Evolutionary conservation across 2,797 vertebrate genomes (phyloP), one percentile per base, ranked within the genome.

Genomic region (Phoebastria nigripes): DNA sequence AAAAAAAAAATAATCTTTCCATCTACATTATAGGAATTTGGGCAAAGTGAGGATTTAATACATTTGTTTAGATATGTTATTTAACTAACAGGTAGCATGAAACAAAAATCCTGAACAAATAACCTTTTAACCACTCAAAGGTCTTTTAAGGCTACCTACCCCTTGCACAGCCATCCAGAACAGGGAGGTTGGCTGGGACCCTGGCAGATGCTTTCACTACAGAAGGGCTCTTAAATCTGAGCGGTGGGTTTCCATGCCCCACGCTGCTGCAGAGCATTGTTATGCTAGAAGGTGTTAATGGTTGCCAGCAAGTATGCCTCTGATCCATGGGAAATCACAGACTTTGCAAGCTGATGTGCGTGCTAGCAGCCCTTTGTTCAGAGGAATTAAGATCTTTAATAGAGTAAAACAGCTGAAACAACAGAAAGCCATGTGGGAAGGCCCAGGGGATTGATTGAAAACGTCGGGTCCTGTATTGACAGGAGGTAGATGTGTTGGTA

Each of bases 391-490:
- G 73, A 42, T 84, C 59, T 89, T 96, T 95, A 95, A 94, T 87
- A 39, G 94, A 90, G 55, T n/a, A 82, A 94, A 95, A 83, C 73
- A 90, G 85, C 82, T 90, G 85, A 94, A 96, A 92, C 47, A 89
- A 92, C 7, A 5, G 73, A 93, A 90, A 73, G 67, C 70, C 88
- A 84, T 93, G 91, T 78, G 80, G 87, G 63, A 83, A 92, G 58
- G 73, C 96, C 93, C 93, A 93, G 90, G 82, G 82, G 67, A 95
- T 16, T 92, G 85, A 96, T 94, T 95, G 87, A 78, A 95, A 96
- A 93, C 11, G 22, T 78, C 7, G 12, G 44, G 65, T 71, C 82
- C 79, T 77, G 66, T 55, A 94, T 84, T 93, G 85, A 94, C 35
- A 51, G 76, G 87, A 92, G 54, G 69, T 52, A 72, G 85, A 94